Conservation (phyloP, 2,113 vertebrate species). For the Gallinago undulata region DNA sequence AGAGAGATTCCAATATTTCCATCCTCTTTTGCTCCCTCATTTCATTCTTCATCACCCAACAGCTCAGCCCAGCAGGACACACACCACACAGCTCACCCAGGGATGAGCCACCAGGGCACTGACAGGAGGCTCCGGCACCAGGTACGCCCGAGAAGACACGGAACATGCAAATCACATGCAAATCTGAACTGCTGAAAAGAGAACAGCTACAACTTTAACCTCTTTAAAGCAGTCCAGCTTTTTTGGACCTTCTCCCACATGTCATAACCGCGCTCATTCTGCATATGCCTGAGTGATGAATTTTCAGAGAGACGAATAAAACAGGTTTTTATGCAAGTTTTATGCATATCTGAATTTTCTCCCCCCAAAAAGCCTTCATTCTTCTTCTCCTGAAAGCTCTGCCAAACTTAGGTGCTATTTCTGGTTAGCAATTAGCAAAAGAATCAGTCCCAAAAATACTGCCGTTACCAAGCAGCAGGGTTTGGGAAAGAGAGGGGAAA, state of each 20-base stretch:
- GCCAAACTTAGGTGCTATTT: slow-evolving; percentile 70
- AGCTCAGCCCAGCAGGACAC: background rate
- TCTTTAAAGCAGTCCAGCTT: background rate
- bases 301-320: background rate
- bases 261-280: background rate
- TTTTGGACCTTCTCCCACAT: background rate
- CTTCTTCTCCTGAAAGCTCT: slow-evolving; percentile 59
- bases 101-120: background rate
- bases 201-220: background rate
- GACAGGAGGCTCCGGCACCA: background rate
- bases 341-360: background rate
- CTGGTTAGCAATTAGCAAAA: slow-evolving; percentile 73
- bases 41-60: background rate
- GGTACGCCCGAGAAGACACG: rapidly evolving
- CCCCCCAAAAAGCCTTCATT: slow-evolving; percentile 33
- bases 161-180: background rate
- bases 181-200: background rate
- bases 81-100: no score
- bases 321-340: slow-evolving; percentile 14
- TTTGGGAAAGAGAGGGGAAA: background rate
- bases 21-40: background rate
- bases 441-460: slow-evolving; percentile 67
- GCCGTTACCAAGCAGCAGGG: slow-evolving; percentile 67
- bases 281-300: background rate
- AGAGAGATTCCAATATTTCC: background rate